A percentile compares a stretch with the other conserved stretches of the same genome.
Conservation (phyloP, 2,888 invertebrate species). For the Cloeon dipterum region DNA sequence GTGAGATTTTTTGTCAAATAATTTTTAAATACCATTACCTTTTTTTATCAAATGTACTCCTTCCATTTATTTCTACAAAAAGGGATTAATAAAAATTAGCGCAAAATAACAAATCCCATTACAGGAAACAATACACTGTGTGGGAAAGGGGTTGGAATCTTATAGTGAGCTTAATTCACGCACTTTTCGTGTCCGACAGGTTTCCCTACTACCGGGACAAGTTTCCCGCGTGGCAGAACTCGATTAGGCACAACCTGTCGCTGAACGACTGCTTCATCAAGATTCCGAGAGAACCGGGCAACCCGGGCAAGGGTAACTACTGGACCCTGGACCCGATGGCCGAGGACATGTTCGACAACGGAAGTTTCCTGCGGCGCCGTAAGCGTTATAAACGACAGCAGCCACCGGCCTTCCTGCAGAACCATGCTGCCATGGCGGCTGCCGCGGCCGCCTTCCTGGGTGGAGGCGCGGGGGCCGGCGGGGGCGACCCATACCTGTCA, state of each 20-base stretch:
- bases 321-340: slow-evolving; percentile 94
- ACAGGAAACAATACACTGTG: too few relatives aligned
- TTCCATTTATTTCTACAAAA: too few relatives aligned
- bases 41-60: too few relatives aligned
- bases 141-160: too few relatives aligned
- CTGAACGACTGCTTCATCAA: slow-evolving; percentile 98
- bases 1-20: too few relatives aligned
- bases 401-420: slow-evolving; percentile 27
- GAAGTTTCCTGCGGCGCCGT: slow-evolving; percentile 80
- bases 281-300: slow-evolving; percentile 93
- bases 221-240: slow-evolving; percentile 98
- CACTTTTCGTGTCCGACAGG: too few relatives aligned
- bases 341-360: slow-evolving; percentile 99
- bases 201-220: slow-evolving; percentile 96
- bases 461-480: background rate
- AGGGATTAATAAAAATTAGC: too few relatives aligned
- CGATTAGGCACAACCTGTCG: slow-evolving; percentile 80
- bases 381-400: slow-evolving; percentile 82
- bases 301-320: slow-evolving; percentile 72
- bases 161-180: too few relatives aligned
- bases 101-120: too few relatives aligned
- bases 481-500: background rate
- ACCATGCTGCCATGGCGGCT: slow-evolving; percentile 27
- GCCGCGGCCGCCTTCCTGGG: slow-evolving; percentile 27
- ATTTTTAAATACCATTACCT: too few relatives aligned